Evolutionary conservation across 2,113 vertebrate species (phyloP).

Genomic region (Numida meleagris): DNA sequence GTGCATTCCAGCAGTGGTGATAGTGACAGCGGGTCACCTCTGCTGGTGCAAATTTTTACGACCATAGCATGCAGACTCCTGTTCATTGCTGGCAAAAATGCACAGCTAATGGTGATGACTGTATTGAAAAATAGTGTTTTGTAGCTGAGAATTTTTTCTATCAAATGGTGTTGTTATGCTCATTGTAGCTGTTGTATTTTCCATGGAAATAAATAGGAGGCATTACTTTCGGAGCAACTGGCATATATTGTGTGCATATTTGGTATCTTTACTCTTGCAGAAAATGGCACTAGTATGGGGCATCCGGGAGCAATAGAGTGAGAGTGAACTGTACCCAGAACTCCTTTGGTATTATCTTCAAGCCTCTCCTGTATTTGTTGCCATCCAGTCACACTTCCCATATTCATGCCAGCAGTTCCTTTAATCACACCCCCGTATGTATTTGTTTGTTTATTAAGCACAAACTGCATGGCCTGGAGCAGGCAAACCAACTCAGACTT

Average conservation of each 20-base stretch:
- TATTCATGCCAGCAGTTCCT: constrained; percentile 47
- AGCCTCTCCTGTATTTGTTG: constrained; percentile 8
- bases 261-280: background rate
- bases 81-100: no score
- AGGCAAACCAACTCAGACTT: constrained; percentile 3
- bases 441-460: constrained; percentile 54
- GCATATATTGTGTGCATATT: background rate
- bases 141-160: no score
- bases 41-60: background rate
- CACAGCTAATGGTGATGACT: no score
- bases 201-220: no score
- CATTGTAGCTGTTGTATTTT: no score
- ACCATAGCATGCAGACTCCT: no score
- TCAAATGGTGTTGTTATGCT: no score
- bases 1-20: background rate
- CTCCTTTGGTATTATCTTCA: background rate
- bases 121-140: no score
- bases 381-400: constrained; percentile 46
- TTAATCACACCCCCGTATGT: constrained; percentile 53
- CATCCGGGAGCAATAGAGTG: background rate
- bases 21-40: background rate
- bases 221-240: background rate
- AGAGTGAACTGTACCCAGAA: constrained; percentile 19
- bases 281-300: background rate
- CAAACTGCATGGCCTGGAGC: constrained; percentile 29